Percentiles rank a stretch among this genome's conserved stretches.
Conservation (phyloP, 2,113 vertebrate genomes). For the Lophius piscatorius region DNA sequence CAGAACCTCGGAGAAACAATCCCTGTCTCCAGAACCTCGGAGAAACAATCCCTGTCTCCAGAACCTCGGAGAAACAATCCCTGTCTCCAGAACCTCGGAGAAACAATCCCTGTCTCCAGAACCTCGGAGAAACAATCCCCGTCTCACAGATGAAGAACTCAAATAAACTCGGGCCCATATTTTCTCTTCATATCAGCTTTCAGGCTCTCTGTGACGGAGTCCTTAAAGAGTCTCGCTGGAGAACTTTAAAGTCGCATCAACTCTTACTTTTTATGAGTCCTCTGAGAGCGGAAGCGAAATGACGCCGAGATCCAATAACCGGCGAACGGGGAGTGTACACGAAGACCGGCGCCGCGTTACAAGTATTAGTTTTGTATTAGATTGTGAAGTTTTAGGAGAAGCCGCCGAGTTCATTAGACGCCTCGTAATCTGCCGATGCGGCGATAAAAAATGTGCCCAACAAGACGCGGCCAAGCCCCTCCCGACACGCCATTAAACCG, state of each 20-base stretch:
- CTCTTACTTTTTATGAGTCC: constrained; percentile 67
- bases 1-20: too few species aligned
- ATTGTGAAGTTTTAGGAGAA: constrained; percentile 53
- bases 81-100: too few species aligned
- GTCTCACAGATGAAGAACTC: too few species aligned
- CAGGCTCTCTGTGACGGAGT: constrained; percentile 14
- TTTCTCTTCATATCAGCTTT: not conserved
- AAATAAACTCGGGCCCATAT: too few species aligned
- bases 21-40: too few species aligned
- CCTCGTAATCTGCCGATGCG: constrained; percentile 78
- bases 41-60: too few species aligned
- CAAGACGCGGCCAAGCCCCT: constrained; percentile 21
- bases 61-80: too few species aligned
- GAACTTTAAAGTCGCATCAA: constrained; percentile 69
- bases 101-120: too few species aligned
- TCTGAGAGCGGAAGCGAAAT: constrained; percentile 53
- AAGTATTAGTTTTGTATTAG: constrained; percentile 71
- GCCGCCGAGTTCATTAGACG: constrained; percentile 78
- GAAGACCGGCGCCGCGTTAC: constrained; percentile 52
- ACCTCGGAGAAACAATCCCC: too few species aligned
- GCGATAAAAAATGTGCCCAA: constrained; percentile 77
- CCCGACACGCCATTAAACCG: constrained; percentile 74
- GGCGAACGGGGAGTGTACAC: constrained; percentile 48
- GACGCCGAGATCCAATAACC: constrained; percentile 66
- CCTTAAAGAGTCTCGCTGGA: constrained; percentile 53